phyloP scores from a whole-genome alignment of 2,113 vertebrate genomes.

The Callaeas wilsoni region DNA sequence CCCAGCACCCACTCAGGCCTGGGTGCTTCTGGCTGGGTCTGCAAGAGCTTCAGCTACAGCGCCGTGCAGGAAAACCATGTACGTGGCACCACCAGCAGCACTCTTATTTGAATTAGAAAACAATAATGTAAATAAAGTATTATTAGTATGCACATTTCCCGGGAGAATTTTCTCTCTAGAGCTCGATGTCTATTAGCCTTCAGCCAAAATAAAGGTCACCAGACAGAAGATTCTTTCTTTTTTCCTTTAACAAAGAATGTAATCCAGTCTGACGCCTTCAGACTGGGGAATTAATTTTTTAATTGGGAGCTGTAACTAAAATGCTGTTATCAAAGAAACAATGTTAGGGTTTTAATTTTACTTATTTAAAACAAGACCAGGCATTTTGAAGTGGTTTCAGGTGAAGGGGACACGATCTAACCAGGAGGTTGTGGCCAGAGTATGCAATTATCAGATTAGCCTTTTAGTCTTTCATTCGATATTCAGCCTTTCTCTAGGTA shows the following conservation, averaged over 20 bases:
- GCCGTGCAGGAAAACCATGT: background rate
- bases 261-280: constrained; percentile 52
- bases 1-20: too few relatives aligned
- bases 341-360: background rate
- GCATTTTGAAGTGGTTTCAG: background rate
- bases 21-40: too few relatives aligned
- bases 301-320: constrained; percentile 2
- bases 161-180: constrained; percentile 39
- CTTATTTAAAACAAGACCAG: background rate
- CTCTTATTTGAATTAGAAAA: constrained; percentile 58
- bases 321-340: background rate
- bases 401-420: background rate
- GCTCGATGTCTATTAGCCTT: constrained; percentile 52
- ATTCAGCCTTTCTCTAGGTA: background rate
- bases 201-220: constrained; percentile 70
- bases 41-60: background rate
- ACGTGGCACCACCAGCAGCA: background rate
- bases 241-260: constrained; percentile 36
- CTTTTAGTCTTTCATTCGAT: background rate
- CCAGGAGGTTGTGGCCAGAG: background rate
- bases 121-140: constrained; percentile 50
- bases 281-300: constrained; percentile 39
- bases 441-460: background rate
- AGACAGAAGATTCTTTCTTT: constrained; percentile 46
- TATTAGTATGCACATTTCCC: constrained; percentile 26